Evolutionary conservation across 2,888 invertebrate genomes (phyloP).

Genomic region (Epinotia nisella): DNA sequence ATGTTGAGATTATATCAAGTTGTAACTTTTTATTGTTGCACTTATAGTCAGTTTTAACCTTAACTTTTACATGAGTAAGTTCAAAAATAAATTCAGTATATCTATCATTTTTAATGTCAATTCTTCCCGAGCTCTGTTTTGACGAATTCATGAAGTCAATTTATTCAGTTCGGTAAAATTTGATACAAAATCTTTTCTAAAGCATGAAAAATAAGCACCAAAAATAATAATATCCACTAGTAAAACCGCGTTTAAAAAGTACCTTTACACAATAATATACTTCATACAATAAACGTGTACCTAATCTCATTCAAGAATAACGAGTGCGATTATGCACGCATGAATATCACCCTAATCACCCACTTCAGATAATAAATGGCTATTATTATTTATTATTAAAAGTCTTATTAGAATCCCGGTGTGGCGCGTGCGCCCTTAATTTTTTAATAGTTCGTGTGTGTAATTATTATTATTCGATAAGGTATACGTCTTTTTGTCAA

Average conservation of each 20-base stretch:
- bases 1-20: too few relatives aligned
- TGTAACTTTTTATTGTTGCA: too few relatives aligned
- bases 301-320: constrained; percentile 27
- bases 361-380: constrained; percentile 37
- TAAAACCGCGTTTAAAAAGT: background rate
- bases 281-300: constrained; percentile 20
- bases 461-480: background rate
- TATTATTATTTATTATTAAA: constrained; percentile 31
- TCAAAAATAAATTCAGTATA: too few relatives aligned
- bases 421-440: constrained; percentile 15
- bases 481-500: background rate
- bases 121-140: too few relatives aligned
- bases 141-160: too few relatives aligned
- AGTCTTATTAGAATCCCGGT: constrained; percentile 10
- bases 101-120: too few relatives aligned
- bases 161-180: too few relatives aligned
- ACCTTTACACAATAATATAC: constrained; percentile 3
- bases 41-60: too few relatives aligned
- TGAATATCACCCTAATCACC: constrained; percentile 40
- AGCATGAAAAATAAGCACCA: background rate
- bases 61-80: too few relatives aligned
- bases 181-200: too few relatives aligned
- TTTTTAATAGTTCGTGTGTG: constrained; percentile 18
- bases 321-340: constrained; percentile 27
- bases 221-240: constrained; percentile 11